phyloP scores from a whole-genome alignment of 2,797 vertebrate species.

The Ctenopoma kingsleyae region DNA sequence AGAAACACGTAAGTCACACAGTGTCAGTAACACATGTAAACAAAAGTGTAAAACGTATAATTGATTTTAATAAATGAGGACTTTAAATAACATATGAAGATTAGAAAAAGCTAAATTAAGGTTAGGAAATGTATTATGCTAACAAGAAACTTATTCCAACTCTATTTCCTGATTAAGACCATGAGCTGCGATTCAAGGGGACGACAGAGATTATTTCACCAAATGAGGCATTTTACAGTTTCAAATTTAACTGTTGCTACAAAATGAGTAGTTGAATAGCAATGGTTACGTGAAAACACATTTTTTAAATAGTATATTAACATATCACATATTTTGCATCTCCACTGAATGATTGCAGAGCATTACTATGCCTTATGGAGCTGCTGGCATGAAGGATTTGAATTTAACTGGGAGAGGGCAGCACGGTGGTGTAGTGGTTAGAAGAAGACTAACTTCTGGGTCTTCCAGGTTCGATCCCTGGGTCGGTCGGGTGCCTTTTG shows the following conservation, averaged over 20 bases:
- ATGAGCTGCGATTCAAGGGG: not conserved
- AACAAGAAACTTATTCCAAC: not conserved
- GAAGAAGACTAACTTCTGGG: no score
- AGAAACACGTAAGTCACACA: not conserved
- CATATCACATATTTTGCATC: constrained; percentile 30
- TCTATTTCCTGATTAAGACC: not conserved
- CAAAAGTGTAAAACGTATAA: not conserved
- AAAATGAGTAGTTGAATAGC: no score
- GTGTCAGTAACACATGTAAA: not conserved
- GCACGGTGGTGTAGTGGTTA: no score
- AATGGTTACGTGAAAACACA: no score
- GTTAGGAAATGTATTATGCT: not conserved
- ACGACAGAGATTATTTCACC: no score
- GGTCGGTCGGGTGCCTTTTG: no score
- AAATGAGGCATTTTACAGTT: no score
- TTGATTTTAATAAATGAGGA: not conserved
- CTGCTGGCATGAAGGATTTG: constrained; percentile 26
- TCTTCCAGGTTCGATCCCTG: no score
- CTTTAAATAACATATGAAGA: not conserved
- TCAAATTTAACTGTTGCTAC: no score
- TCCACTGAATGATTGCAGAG: constrained; percentile 16
- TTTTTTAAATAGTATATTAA: no score
- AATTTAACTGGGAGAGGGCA: constrained; percentile 19
- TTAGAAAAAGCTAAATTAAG: not conserved
- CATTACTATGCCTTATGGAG: constrained; percentile 5